A percentile compares a stretch with the other conserved stretches of the same genome.
phyloP scores from a whole-genome alignment of 2,888 invertebrate species.

The Tribolium freemani region DNA sequence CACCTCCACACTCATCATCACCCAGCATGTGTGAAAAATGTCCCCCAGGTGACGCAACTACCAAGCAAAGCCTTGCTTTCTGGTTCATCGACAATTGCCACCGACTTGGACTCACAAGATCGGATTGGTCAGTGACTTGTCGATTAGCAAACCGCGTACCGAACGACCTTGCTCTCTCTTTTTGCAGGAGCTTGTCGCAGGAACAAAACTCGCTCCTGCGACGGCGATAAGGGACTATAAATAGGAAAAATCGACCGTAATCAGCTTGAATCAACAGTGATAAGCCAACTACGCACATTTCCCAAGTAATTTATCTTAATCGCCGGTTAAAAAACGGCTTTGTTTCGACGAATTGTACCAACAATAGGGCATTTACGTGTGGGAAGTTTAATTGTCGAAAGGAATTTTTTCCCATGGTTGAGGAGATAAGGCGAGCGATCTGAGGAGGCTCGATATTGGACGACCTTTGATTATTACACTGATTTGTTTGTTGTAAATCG shows the following conservation, averaged over 20 bases:
- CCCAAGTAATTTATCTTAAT: conserved; percentile 19
- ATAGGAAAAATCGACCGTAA: neutral
- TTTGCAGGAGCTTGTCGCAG: neutral
- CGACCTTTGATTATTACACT: neutral
- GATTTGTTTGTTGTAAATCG: neutral
- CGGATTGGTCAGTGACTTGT: neutral
- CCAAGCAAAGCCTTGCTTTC: neutral
- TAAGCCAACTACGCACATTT: conserved; percentile 21
- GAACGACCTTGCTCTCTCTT: neutral
- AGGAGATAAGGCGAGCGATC: neutral
- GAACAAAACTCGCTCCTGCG: neutral
- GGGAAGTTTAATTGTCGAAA: neutral
- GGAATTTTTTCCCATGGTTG: conserved; percentile 15
- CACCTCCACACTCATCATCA: neutral
- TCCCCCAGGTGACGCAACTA: neutral
- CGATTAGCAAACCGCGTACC: neutral
- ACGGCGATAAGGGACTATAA: neutral
- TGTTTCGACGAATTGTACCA: conserved; percentile 16
- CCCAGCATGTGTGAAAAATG: neutral
- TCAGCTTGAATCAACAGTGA: neutral
- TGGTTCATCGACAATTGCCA: neutral
- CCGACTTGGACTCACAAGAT: neutral
- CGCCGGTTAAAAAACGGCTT: conserved; percentile 11
- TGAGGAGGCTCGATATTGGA: neutral
- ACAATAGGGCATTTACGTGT: conserved; percentile 19